Conservation (phyloP, 2,888 invertebrate genomes). For the Tipula lateralis region DNA sequence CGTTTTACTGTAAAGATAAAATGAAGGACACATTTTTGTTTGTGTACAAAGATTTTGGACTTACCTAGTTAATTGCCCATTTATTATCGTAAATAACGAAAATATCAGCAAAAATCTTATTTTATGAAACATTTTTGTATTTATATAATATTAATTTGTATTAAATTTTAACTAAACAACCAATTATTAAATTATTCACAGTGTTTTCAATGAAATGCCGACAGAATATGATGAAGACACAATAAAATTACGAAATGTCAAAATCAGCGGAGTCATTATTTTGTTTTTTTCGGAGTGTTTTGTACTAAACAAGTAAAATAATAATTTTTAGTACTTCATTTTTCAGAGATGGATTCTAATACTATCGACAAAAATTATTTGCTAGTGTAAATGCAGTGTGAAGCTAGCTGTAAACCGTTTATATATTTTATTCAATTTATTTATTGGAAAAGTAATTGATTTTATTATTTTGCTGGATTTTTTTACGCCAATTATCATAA, state of each 20-base stretch:
- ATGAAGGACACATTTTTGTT: background rate
- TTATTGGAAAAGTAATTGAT: no score
- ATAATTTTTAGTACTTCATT: background rate
- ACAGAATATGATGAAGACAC: background rate
- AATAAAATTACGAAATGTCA: background rate
- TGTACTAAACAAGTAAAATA: no score
- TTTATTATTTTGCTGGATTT: no score
- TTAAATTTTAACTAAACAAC: background rate
- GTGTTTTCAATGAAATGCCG: background rate
- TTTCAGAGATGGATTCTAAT: background rate
- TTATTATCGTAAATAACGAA: background rate
- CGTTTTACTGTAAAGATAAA: background rate
- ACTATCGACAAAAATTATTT: background rate
- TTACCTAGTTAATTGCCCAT: background rate
- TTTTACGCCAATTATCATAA: no score
- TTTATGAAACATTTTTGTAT: background rate
- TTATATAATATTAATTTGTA: background rate
- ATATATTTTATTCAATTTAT: no score
- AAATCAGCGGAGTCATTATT: background rate
- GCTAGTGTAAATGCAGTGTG: background rate
- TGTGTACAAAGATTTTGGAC: background rate
- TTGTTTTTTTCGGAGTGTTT: background rate
- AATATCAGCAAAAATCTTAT: background rate
- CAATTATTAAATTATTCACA: background rate
- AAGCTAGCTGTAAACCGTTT: no score